These are phyloP conservation scores for Eupithecia abbreviata DNA, from an alignment of 2,888 invertebrate genomes.

Conservation along the genomic window DNA sequence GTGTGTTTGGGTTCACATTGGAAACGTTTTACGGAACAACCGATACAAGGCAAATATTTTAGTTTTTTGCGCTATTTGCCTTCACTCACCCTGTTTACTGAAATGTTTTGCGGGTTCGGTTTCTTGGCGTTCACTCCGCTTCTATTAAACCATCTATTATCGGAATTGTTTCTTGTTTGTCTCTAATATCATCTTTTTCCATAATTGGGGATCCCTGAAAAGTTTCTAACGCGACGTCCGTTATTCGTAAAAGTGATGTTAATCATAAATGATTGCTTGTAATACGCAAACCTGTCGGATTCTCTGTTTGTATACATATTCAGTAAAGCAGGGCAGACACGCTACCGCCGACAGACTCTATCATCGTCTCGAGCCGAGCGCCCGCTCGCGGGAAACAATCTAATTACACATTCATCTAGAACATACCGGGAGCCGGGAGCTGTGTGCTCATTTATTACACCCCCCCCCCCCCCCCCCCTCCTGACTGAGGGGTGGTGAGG, in stretches of 20 bases:
- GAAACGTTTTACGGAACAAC: constrained; percentile 56
- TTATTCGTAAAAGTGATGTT: background rate
- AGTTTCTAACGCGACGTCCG: background rate
- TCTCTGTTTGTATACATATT: constrained; percentile 5
- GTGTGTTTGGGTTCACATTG: constrained; percentile 47
- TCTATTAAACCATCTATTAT: constrained; percentile 17
- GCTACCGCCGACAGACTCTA: constrained; percentile 36
- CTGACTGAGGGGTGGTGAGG: constrained; percentile 49
- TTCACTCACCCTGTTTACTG: constrained; percentile 71
- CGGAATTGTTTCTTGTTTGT: constrained; percentile 8
- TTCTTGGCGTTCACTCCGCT: constrained; percentile 51
- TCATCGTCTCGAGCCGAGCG: constrained; percentile 18
- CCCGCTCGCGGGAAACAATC: constrained; percentile 44
- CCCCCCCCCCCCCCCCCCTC: constrained; percentile 20
- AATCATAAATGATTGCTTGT: background rate
- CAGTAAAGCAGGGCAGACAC: constrained; percentile 2
- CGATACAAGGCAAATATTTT: constrained; percentile 63
- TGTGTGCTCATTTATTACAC: constrained; percentile 56
- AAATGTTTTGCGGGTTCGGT: constrained; percentile 61
- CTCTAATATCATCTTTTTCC: background rate
- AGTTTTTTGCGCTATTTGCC: constrained; percentile 71
- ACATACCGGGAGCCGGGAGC: constrained; percentile 49
- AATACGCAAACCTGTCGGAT: background rate
- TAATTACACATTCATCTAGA: constrained; percentile 63
- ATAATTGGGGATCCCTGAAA: background rate